Evolutionary conservation across 2,888 invertebrate genomes (phyloP).

Genomic region (Drosophila subsilvestris): DNA sequence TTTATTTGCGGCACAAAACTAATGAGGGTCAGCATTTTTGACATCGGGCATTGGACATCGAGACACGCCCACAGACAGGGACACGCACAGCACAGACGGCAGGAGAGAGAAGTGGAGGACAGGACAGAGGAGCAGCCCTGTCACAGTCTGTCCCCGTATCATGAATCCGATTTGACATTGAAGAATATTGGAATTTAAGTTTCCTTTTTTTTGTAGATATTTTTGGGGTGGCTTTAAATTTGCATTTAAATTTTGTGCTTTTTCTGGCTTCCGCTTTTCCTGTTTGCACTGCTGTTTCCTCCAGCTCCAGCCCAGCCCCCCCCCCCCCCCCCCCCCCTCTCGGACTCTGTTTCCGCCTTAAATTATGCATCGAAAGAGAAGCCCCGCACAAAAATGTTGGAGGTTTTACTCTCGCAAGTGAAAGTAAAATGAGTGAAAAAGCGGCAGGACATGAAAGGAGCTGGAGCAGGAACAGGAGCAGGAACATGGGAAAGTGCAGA

Average conservation of each 20-base stretch:
- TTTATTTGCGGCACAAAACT: conserved; percentile 58
- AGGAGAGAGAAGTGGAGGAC: too few species aligned
- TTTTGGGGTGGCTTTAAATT: conserved; percentile 47
- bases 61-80: conserved; percentile 31
- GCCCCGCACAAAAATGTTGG: conserved; percentile 20
- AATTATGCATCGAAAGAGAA: conserved; percentile 69
- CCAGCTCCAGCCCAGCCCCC: background rate
- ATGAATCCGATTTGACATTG: conserved; percentile 24
- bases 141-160: too few species aligned
- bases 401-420: conserved; percentile 42
- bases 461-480: conserved; percentile 3
- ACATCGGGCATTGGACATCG: conserved; percentile 13
- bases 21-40: conserved; percentile 63
- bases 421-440: conserved; percentile 55
- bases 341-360: conserved; percentile 36
- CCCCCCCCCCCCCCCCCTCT: too few species aligned
- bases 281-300: background rate
- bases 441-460: conserved; percentile 20
- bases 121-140: background rate
- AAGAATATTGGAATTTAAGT: conserved; percentile 36
- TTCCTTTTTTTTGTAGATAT: background rate
- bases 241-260: conserved; percentile 48
- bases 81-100: background rate
- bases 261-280: conserved; percentile 16
- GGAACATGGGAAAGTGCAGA: too few species aligned